phyloP scores from a whole-genome alignment of 2,888 invertebrate genomes.

The Poecilobothrus nobilitatus region DNA sequence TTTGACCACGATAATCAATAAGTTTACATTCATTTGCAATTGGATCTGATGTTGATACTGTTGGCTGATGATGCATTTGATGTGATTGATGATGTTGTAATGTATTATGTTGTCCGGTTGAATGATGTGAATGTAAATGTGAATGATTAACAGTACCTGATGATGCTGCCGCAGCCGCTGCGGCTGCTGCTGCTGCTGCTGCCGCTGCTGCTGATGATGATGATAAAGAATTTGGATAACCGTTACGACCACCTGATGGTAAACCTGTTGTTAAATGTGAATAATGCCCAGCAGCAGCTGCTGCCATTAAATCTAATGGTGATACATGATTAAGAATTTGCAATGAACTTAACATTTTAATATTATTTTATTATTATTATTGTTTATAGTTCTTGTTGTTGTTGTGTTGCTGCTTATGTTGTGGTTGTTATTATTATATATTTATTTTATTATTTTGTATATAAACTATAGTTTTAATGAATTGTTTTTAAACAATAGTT shows the following conservation, averaged over 20 bases:
- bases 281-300: conserved; percentile 71
- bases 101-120: background rate
- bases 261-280: conserved; percentile 45
- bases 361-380: background rate
- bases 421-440: too few relatives aligned
- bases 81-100: background rate
- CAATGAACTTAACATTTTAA: conserved; percentile 56
- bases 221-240: conserved; percentile 34
- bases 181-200: background rate
- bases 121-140: background rate
- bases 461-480: too few relatives aligned
- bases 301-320: conserved; percentile 76
- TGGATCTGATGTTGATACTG: conserved; percentile 85
- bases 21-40: conserved; percentile 94
- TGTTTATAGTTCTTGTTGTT: background rate
- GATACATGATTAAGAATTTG: conserved; percentile 70
- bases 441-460: too few relatives aligned
- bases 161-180: conserved; percentile 43
- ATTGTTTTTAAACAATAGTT: too few relatives aligned
- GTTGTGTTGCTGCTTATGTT: too few relatives aligned
- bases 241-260: conserved; percentile 39
- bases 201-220: conserved; percentile 52
- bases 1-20: conserved; percentile 93
- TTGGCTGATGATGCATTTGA: conserved; percentile 46
- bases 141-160: background rate